Base-by-base conservation (phyloP, 2,888 invertebrate genomes). In the Sthenelais limicola region DNA sequence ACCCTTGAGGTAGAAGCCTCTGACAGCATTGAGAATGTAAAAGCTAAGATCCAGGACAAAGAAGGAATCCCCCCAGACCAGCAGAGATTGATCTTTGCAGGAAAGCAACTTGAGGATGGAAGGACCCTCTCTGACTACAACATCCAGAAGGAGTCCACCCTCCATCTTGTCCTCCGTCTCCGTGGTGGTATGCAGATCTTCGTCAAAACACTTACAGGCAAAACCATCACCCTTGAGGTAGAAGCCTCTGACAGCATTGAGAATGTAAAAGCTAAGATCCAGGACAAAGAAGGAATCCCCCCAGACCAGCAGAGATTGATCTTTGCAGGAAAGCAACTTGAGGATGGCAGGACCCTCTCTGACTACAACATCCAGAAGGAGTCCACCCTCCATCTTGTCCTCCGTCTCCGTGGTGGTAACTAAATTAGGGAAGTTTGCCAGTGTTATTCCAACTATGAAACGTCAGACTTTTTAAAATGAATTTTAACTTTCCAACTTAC, bases 301-400 rank as follows among this genome's bases (percentile, higher is more conserved):
- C 66, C 66, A 66, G 66, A 66, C 43, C 66, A 66, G 66, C 66
- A 66, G 66, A 30, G 66, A 84, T 90, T 96, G 88, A 96, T 96
- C 89, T 95, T 96, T 88, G 95, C 95, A 81, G 96, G 96, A 72
- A 96, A 95, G 88, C 96, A 96, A 89, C 89, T 96, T 83, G 95
- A 96, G 89, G 96, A 96, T 91, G 95, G 94, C 3, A 92, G 94
- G 68, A 95, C 95, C 2, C 90, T 96, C 30, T 94, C 94, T 0
- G 97, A 97, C 87, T 96, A 96, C 89, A 96, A 96, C 88, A 96
- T 97, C 86, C 96, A 97, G 89, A 96, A 96, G 88, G 95, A 96
- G 88, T 97, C 97, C 0, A 97, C 97, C 15, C 92, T 97, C 78
- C 97, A 97, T 88, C 81, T 90, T 90, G 97, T 97, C 76, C 91